These are phyloP conservation scores for Callimorpha dominula DNA, from an alignment of 2,888 invertebrate genomes.

Conservation along the genomic window DNA sequence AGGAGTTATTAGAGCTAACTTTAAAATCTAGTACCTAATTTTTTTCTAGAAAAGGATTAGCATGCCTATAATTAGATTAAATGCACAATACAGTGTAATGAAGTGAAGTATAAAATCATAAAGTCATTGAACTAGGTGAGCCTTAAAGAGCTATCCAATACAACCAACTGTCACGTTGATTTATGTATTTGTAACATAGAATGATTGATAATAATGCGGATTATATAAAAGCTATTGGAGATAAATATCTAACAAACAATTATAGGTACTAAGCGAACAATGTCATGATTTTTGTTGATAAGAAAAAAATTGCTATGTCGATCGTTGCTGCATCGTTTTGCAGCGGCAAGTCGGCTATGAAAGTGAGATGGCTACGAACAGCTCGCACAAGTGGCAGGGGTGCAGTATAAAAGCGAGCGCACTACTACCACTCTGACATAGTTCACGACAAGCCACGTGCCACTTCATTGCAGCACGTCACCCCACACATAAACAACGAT, in stretches of 20 bases:
- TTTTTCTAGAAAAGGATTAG: no score
- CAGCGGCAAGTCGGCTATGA: constrained; percentile 76
- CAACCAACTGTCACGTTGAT: not conserved
- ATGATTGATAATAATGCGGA: not conserved
- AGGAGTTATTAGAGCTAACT: no score
- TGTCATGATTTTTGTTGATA: constrained; percentile 64
- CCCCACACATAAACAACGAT: constrained; percentile 72
- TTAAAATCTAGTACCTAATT: no score
- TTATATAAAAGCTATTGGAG: constrained; percentile 14
- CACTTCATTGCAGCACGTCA: constrained; percentile 70
- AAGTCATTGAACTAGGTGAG: not conserved
- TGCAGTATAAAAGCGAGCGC: constrained; percentile 84
- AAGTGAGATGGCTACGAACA: constrained; percentile 80
- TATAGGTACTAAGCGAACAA: constrained; percentile 45
- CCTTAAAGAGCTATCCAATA: not conserved
- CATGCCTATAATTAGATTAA: no score
- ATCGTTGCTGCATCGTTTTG: constrained; percentile 67
- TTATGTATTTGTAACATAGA: not conserved
- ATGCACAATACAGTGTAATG: not conserved
- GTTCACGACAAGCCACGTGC: constrained; percentile 80
- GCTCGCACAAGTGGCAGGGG: constrained; percentile 82
- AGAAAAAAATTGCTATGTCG: constrained; percentile 62
- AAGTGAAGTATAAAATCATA: not conserved
- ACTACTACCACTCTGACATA: constrained; percentile 83
- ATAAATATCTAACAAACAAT: constrained; percentile 42